Evolutionary conservation across 2,113 vertebrate species (phyloP), one percentile per base, ranked within the genome.

Genomic region (Chaenogobius annularis): DNA sequence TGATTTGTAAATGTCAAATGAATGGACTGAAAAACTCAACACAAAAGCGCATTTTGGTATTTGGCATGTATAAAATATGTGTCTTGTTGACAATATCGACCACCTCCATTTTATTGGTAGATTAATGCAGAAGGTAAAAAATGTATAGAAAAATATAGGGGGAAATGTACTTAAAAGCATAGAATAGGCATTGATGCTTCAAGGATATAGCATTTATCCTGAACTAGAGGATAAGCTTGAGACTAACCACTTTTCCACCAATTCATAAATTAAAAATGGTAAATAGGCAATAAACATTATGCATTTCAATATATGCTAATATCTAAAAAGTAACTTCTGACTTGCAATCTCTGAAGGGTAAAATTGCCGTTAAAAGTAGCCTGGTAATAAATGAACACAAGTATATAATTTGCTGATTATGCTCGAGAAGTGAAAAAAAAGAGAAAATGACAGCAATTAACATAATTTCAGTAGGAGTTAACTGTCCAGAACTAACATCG

Each of bases 401-500:
- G 86, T 88, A 85, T 88, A 86, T 90, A 85, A 90, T 90, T 88
- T 90, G 92, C 92, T 93, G 91, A 92, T 93, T 91, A 93, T 90
- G 91, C 90, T 91, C 74, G 83, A 92, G 89, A 88, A 86, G 85
- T 31, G 20, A 19, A 56, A 56, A 62, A 91, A 89, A 92, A 90
- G 87, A 88, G 88, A 93, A 92, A 93, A 94, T 93, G 92, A 92
- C 91, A 91, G 89, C 91, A 90, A 93, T 94, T 93, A 93, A 93
- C 87, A 93, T 90, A 90, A 91, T 92, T 92, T 90, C 90, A 91
- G 91, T 90, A 80, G 90, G 92, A 94, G 93, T 94, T 93, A 94
- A 94, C 93, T 92, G 92, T 91, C 91, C 92, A 94, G 91, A 93
- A 93, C 93, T 93, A 94, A 94, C 93, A 92, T 86, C 82, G 92